These are phyloP conservation scores for Orchestia grillus DNA, from an alignment of 1,140 invertebrate genomes.

Conservation along the genomic window DNA sequence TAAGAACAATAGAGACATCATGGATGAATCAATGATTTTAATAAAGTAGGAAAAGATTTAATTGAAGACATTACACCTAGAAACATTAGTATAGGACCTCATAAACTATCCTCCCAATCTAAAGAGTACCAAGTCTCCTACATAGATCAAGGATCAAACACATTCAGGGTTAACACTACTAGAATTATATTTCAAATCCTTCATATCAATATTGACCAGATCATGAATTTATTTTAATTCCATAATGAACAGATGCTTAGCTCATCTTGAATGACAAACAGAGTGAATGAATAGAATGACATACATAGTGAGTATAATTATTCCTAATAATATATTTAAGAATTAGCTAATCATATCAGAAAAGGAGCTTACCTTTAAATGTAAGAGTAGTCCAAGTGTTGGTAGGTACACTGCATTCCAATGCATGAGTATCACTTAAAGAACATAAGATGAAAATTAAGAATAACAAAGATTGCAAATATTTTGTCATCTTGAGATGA, in stretches of 20 bases:
- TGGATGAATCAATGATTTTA: too few relatives aligned
- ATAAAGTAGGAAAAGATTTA: too few relatives aligned
- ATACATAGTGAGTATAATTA: too few relatives aligned
- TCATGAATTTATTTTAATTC: too few relatives aligned
- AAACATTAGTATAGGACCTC: background rate
- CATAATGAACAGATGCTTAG: too few relatives aligned
- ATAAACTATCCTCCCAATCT: background rate
- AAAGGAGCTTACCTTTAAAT: background rate
- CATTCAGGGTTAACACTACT: too few relatives aligned
- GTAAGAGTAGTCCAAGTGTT: background rate
- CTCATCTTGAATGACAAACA: too few relatives aligned
- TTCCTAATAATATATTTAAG: background rate
- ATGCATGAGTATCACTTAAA: background rate
- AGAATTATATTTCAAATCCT: too few relatives aligned
- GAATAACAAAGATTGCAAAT: background rate
- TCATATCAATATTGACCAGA: too few relatives aligned
- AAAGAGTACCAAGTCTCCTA: background rate
- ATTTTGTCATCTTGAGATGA: background rate
- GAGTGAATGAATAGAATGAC: too few relatives aligned
- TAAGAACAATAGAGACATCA: too few relatives aligned
- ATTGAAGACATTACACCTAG: too few relatives aligned
- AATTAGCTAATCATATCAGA: background rate
- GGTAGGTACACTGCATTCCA: constrained; percentile 11
- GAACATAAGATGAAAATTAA: background rate
- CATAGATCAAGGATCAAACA: background rate